These are phyloP conservation scores for Eretmochelys imbricata DNA, from an alignment of 2,113 vertebrate species.

Conservation along the genomic window DNA sequence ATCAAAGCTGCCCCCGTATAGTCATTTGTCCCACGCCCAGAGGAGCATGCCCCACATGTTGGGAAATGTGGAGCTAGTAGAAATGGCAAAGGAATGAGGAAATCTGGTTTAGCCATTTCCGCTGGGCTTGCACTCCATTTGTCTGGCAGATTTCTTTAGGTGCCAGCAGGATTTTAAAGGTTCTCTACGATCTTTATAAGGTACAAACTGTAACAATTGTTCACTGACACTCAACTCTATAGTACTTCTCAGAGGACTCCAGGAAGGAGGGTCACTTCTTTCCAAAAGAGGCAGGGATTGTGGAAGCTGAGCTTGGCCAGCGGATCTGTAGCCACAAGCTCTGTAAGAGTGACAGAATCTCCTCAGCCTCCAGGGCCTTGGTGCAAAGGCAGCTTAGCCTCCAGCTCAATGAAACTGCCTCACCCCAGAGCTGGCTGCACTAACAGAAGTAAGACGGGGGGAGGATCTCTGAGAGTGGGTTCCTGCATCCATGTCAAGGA, in stretches of 20 bases:
- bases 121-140: not conserved
- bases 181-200: accelerated
- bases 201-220: not conserved
- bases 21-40: not conserved
- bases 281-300: not conserved
- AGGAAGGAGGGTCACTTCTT: not conserved
- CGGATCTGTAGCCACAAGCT: not conserved
- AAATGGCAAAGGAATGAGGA: not conserved
- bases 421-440: not conserved
- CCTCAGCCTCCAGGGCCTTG: not conserved
- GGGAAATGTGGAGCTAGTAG: not conserved
- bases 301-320: not conserved
- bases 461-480: not conserved
- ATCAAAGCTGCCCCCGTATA: not conserved
- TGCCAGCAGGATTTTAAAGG: not conserved
- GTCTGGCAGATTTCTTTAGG: not conserved
- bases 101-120: not conserved
- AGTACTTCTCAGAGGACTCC: not conserved
- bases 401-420: not conserved
- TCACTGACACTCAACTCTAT: not conserved
- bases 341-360: not conserved
- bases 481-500: not conserved
- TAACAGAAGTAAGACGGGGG: not conserved
- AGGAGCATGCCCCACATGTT: not conserved
- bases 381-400: not conserved